Percentiles rank a stretch among this genome's conserved stretches.
These are phyloP conservation scores for Erannis defoliaria DNA, from an alignment of 2,888 invertebrate genomes.

Conservation along the genomic window DNA sequence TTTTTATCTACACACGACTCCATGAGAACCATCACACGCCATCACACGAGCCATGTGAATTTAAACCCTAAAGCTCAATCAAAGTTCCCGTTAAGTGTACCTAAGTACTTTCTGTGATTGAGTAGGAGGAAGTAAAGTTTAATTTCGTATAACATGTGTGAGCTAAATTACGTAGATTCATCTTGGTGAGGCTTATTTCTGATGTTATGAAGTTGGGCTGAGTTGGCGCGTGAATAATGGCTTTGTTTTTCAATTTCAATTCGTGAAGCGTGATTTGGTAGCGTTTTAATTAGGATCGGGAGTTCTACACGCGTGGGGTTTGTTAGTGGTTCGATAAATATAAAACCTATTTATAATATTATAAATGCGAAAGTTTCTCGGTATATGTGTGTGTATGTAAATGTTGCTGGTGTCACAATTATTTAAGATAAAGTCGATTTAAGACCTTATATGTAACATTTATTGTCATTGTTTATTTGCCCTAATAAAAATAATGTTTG, in stretches of 20 bases:
- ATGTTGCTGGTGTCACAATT: no score
- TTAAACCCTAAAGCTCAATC: constrained; percentile 29
- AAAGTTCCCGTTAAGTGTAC: constrained; percentile 31
- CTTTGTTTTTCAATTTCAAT: constrained; percentile 33
- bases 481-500: no score
- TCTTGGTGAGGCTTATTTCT: constrained; percentile 26
- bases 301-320: neutral
- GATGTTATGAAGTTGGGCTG: constrained; percentile 27
- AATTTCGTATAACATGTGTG: constrained; percentile 40
- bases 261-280: constrained; percentile 12
- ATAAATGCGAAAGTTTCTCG: no score
- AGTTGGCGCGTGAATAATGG: constrained; percentile 29
- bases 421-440: no score
- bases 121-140: constrained; percentile 39
- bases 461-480: no score
- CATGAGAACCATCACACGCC: neutral
- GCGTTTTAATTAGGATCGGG: constrained; percentile 17
- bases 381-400: no score
- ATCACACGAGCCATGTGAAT: constrained; percentile 1
- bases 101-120: constrained; percentile 41
- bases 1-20: no score
- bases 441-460: no score
- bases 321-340: no score
- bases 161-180: constrained; percentile 32
- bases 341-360: no score